Evolutionary conservation across 2,113 vertebrate species (phyloP).

Genomic region (Cepphus grylle): DNA sequence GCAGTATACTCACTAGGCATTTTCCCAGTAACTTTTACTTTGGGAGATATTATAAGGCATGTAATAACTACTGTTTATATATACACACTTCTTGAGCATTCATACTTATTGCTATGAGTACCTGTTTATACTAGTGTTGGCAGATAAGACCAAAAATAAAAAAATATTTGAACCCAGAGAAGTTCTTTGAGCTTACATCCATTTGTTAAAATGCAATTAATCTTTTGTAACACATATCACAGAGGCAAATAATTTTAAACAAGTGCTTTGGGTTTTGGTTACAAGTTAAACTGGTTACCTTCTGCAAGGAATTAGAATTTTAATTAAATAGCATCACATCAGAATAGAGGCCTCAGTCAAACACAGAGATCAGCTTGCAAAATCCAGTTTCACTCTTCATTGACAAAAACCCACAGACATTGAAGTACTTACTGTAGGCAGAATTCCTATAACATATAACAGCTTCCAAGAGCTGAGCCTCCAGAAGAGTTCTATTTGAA

Average conservation of each 20-base stretch:
- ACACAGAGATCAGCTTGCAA: neutral
- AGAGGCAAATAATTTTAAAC: neutral
- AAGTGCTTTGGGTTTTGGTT: neutral
- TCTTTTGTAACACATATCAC: neutral
- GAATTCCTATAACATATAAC: neutral
- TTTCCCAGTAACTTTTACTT: neutral
- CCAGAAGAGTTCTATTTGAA: neutral
- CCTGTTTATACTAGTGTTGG: neutral
- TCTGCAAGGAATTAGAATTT: neutral
- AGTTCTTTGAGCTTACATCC: neutral
- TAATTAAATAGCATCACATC: neutral
- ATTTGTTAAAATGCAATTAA: neutral
- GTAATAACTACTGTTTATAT: neutral
- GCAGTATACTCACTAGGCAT: neutral
- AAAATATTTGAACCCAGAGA: neutral
- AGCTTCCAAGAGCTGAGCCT: neutral
- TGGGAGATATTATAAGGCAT: neutral
- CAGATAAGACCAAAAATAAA: neutral
- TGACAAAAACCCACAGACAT: neutral
- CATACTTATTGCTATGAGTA: rapidly evolving
- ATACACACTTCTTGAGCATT: neutral
- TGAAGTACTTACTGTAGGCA: neutral
- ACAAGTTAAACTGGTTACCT: neutral
- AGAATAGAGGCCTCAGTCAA: neutral
- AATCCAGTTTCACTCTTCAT: neutral